Percentiles rank a stretch among this genome's conserved stretches.
Conservation (phyloP, 2,113 vertebrate genomes). For the Antigone vipio region DNA sequence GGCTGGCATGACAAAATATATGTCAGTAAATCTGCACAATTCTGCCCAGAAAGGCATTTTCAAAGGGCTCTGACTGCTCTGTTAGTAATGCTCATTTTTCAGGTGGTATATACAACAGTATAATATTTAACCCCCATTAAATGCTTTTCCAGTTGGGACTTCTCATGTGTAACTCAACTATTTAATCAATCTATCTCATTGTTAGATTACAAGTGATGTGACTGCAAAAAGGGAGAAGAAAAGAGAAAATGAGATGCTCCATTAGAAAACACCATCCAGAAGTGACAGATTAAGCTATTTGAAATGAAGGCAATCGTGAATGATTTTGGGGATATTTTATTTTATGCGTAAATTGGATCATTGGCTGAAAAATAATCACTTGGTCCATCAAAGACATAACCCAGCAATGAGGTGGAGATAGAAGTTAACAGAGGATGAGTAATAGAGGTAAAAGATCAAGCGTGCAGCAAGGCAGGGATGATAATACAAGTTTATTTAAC, state of each 20-base stretch:
- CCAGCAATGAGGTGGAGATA: not conserved
- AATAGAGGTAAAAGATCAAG: slow-evolving; percentile 3
- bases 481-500: slow-evolving; percentile 19
- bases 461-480: not conserved
- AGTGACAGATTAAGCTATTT: slow-evolving; percentile 12
- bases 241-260: slow-evolving; percentile 5
- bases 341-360: not conserved
- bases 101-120: not conserved
- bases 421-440: slow-evolving; percentile 10
- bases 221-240: not conserved
- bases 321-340: not conserved
- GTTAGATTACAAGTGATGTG: not conserved
- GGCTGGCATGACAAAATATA: not conserved
- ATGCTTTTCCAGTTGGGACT: not conserved
- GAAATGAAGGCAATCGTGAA: not conserved
- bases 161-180: not conserved
- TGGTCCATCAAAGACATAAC: not conserved
- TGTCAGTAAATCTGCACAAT: not conserved
- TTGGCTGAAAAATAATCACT: slow-evolving; percentile 44
- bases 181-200: slow-evolving; percentile 4
- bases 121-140: slow-evolving; percentile 13
- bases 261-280: not conserved
- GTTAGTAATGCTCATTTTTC: slow-evolving; percentile 11
- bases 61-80: not conserved
- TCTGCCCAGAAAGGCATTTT: slow-evolving; percentile 19